A percentile compares a stretch with the other conserved stretches of the same genome.
Conservation (phyloP, 2,888 invertebrate species). For the Conus canariensis region DNA sequence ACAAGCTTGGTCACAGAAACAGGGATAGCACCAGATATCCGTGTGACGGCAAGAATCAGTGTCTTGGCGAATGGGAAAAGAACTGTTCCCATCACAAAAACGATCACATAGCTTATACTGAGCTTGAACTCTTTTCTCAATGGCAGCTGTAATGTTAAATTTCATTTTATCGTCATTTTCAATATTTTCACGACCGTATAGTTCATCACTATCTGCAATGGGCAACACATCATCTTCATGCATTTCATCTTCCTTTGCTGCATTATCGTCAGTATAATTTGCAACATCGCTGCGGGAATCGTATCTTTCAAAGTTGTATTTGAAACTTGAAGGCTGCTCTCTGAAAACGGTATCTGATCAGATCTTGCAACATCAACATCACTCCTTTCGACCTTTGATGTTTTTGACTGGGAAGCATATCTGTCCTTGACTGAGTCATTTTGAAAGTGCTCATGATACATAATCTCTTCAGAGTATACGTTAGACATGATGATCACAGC, state of each 20-base stretch:
- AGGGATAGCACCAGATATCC: background rate
- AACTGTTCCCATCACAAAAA: constrained; percentile 12
- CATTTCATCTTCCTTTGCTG: too few relatives aligned
- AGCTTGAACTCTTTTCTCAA: background rate
- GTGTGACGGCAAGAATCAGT: background rate
- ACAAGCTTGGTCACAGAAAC: constrained; percentile 34
- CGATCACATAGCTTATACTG: constrained; percentile 14
- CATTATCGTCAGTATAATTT: background rate
- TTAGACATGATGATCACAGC: background rate
- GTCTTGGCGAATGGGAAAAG: too few relatives aligned
- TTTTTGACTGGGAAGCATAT: background rate
- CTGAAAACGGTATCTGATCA: background rate
- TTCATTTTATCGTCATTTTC: background rate
- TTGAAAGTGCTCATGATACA: background rate
- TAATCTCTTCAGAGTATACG: background rate
- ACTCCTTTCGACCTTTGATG: background rate
- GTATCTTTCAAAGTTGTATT: too few relatives aligned
- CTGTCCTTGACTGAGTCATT: background rate
- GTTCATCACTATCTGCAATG: background rate
- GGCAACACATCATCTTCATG: too few relatives aligned
- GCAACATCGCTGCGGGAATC: background rate
- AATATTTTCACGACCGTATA: background rate
- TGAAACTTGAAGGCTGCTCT: background rate
- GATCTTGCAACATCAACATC: background rate
- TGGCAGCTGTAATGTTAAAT: background rate